Conservation (phyloP, 2,888 invertebrate species). For the Cosmia trapezina region DNA sequence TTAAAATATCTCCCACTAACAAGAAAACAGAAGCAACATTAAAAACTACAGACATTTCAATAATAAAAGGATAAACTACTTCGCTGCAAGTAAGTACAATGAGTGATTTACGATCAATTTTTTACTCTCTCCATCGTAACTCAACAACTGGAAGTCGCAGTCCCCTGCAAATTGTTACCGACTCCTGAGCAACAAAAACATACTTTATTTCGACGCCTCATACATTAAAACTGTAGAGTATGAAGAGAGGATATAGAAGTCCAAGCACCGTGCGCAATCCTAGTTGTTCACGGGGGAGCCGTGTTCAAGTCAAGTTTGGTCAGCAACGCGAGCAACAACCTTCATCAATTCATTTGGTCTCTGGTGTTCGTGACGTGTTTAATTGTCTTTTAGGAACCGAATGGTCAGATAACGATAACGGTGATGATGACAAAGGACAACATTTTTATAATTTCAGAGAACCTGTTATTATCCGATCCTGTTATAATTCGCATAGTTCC, state of each 20-base stretch:
- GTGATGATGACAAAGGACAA: neutral
- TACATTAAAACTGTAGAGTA: slow-evolving; percentile 62
- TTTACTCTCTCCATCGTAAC: slow-evolving; percentile 52
- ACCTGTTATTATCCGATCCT: too few relatives aligned
- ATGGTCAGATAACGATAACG: neutral
- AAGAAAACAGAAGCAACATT: slow-evolving; percentile 50
- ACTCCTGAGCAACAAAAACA: slow-evolving; percentile 63
- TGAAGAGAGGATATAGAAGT: slow-evolving; percentile 16
- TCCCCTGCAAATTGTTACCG: slow-evolving; percentile 59
- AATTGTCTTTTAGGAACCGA: neutral
- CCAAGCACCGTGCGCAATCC: neutral
- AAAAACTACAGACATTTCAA: slow-evolving; percentile 54
- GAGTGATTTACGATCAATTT: slow-evolving; percentile 59
- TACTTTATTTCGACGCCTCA: slow-evolving; percentile 68
- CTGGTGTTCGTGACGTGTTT: neutral
- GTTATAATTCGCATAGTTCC: too few relatives aligned
- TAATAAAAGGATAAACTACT: slow-evolving; percentile 54
- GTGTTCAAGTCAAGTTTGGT: neutral
- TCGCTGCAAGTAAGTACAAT: slow-evolving; percentile 33
- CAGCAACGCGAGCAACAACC: neutral
- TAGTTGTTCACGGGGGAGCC: neutral
- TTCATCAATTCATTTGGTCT: neutral
- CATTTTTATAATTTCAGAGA: neutral
- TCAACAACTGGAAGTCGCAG: slow-evolving; percentile 44
- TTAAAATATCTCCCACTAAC: slow-evolving; percentile 26